A percentile compares a stretch with the other conserved stretches of the same genome.
Evolutionary conservation across 2,888 invertebrate genomes (phyloP).

Genomic region (Melinopterus prodromus): DNA sequence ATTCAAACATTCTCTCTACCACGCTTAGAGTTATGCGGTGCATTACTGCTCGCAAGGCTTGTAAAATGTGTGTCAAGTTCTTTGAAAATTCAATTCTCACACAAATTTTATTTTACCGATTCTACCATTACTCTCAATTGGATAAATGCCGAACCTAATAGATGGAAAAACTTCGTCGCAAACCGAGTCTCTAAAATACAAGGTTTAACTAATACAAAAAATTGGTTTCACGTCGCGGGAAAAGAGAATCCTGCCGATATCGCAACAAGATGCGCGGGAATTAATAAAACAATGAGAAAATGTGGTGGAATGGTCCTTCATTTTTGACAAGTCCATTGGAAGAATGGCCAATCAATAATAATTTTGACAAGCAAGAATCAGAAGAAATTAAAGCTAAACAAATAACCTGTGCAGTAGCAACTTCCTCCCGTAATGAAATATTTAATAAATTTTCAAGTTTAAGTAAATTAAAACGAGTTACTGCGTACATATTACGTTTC

Average conservation of each 20-base stretch:
- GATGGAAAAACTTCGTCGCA: conserved; percentile 27
- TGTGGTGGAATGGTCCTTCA: conserved; percentile 8
- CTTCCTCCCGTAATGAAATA: background rate
- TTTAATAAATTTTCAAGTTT: background rate
- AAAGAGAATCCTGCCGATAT: conserved; percentile 32
- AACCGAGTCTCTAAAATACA: conserved; percentile 30
- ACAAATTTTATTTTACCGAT: conserved; percentile 6
- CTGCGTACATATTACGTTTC: conserved; percentile 7
- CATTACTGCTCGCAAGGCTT: conserved; percentile 4
- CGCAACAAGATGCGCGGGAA: background rate
- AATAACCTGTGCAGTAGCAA: background rate
- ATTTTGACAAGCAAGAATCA: background rate
- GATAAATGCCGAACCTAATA: conserved; percentile 18
- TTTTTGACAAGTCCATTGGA: background rate
- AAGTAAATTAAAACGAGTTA: conserved; percentile 11
- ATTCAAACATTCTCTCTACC: conserved; percentile 10
- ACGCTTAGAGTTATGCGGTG: conserved; percentile 15
- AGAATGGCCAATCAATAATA: background rate
- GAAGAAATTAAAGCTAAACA: conserved; percentile 7
- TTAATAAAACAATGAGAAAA: conserved; percentile 6
- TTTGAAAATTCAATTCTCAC: conserved; percentile 8
- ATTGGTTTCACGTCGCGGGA: conserved; percentile 30
- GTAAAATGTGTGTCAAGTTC: background rate
- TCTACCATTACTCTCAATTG: conserved; percentile 15
- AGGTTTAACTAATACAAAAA: conserved; percentile 7